A percentile compares a stretch with the other conserved stretches of the same genome.
These are phyloP conservation scores for Chaetura pelagica DNA, from an alignment of 2,113 vertebrate genomes.

Conservation along the genomic window DNA sequence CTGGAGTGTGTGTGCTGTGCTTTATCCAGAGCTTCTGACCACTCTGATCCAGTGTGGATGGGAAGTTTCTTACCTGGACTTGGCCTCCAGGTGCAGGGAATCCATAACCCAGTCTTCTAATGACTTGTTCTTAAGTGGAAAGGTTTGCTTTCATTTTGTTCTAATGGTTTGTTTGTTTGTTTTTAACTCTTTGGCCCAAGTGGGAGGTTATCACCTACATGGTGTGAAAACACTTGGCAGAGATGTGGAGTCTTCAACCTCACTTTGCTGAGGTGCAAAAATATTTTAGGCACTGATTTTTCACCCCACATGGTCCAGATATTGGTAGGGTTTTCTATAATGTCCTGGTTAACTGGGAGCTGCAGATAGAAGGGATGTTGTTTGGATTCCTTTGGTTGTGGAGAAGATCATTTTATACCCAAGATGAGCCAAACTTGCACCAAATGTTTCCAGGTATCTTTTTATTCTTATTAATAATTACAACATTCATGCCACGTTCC, in stretches of 20 bases:
- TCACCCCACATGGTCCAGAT: background rate
- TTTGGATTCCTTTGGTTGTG: background rate
- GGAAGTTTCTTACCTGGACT: background rate
- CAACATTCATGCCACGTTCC: background rate
- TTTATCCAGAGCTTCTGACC: background rate
- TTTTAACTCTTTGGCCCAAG: background rate
- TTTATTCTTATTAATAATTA: background rate
- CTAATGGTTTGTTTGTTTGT: no score
- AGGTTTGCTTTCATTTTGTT: background rate
- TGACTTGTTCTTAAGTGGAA: background rate
- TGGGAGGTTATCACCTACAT: rapidly evolving
- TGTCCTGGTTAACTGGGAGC: background rate
- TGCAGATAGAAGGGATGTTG: background rate
- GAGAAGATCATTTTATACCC: background rate
- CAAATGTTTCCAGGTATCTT: background rate
- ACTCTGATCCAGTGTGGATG: background rate
- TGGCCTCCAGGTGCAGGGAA: background rate
- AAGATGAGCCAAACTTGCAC: background rate
- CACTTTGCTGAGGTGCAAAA: background rate
- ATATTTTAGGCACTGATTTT: background rate
- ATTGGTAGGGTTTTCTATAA: rapidly evolving
- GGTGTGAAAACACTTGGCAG: background rate
- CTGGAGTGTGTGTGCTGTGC: background rate
- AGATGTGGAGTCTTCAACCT: background rate
- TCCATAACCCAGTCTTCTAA: background rate